phyloP scores from a whole-genome alignment of 2,797 vertebrate species.

The Picus viridis region DNA sequence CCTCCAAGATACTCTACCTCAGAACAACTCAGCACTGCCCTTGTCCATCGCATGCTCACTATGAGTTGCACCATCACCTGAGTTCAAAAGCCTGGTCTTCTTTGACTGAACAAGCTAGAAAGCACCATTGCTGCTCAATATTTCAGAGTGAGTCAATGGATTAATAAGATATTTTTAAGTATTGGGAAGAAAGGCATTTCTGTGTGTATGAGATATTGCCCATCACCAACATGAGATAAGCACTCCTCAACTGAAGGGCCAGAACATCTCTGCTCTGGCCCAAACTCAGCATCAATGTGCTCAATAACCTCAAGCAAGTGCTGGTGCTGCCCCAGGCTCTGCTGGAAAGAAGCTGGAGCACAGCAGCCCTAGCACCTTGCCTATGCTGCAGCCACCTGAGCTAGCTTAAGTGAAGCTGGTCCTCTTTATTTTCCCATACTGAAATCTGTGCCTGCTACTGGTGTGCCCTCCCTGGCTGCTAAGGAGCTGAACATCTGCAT shows the following conservation, averaged over 20 bases:
- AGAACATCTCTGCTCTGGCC: background rate
- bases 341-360: background rate
- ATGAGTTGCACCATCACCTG: background rate
- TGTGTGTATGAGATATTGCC: background rate
- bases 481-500: background rate
- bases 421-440: background rate
- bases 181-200: background rate
- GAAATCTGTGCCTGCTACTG: accelerated
- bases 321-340: background rate
- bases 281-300: accelerated
- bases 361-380: background rate
- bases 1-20: background rate
- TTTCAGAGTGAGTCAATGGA: background rate
- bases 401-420: background rate
- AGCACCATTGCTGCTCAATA: background rate
- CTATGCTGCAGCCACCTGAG: accelerated
- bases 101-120: background rate
- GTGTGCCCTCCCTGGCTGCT: background rate
- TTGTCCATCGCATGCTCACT: accelerated
- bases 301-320: background rate
- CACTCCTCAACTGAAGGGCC: background rate
- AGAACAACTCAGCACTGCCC: background rate
- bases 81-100: background rate
- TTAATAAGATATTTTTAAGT: background rate
- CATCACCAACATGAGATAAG: background rate